A percentile compares a stretch with the other conserved stretches of the same genome.
These are phyloP conservation scores for Fringilla coelebs DNA, from an alignment of 2,797 vertebrate species.

Conservation along the genomic window DNA sequence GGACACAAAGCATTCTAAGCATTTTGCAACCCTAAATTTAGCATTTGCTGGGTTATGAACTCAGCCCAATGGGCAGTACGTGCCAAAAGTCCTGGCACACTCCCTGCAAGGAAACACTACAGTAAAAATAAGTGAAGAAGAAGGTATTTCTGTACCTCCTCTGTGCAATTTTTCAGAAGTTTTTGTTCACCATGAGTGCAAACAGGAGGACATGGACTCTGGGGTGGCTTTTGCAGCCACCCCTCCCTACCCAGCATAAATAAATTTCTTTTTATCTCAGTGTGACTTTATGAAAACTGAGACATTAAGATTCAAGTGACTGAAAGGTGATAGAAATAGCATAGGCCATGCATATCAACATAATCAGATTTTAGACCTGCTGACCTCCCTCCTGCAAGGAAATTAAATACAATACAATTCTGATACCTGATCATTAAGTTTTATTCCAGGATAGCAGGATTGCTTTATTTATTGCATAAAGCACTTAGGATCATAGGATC, in stretches of 20 bases:
- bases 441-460: not conserved
- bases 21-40: not conserved
- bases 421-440: not conserved
- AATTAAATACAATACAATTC: not conserved
- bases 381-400: not conserved
- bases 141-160: not conserved
- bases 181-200: not conserved
- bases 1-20: not conserved
- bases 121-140: not conserved
- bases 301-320: not conserved
- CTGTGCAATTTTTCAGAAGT: not conserved
- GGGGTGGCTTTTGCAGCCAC: not conserved
- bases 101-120: not conserved
- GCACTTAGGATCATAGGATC: not conserved
- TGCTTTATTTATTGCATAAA: constrained; percentile 4
- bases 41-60: not conserved
- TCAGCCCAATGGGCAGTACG: not conserved
- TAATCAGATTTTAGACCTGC: not conserved
- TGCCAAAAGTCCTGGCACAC: not conserved
- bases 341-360: not conserved
- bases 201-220: not conserved
- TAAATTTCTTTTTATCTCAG: not conserved
- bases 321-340: not conserved
- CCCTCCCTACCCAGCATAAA: not conserved
- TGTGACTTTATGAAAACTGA: not conserved